Evolutionary conservation across 2,888 invertebrate species (phyloP), one percentile per base, ranked within the genome.

Genomic region (Griposia aprilina): DNA sequence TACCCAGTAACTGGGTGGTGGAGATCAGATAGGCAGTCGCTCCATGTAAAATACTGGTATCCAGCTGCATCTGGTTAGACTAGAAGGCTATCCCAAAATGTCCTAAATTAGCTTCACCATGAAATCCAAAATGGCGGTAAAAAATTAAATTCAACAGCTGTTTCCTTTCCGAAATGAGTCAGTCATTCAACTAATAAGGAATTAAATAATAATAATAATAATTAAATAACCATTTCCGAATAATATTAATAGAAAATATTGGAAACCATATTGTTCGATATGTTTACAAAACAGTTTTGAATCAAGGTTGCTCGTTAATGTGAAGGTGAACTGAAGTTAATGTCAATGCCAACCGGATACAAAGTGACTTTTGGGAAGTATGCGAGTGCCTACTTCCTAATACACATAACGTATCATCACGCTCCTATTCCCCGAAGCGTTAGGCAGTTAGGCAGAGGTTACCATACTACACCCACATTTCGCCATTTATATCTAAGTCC

Each of bases 311-410:
- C 2, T 10, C 15, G 11, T 59, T 30, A 45, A 72, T 80, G 59
- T 73, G 69, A 73, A 82, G 79, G 83, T 60, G 23, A 73, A 0
- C 8, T 1, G 2, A 10, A 41, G 50, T 17, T 68, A 62, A 73
- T 69, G 52, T 70, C 82, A 82, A 30, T 70, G 82, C 15, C 41
- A 36, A 45, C 83, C 73, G 82, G 82, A 73, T 66, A 30, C 13
- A 5, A 30, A 48, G 30, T 11, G 41, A 26, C 5, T 41, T 26
- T 69, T 67, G 36, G 30, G 70, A 48, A 63, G 55, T 36, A 1
- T 36, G 2, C 2, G 26, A 68, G 26, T 60, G 57, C 7, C 3
- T 65, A 48, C 83, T 82, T 81, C 78, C 68, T 71, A 55, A 55
- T 4, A 50, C 23, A 17, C 30, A 36, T 11, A 23, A 23, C 20